phyloP scores from a whole-genome alignment of 1,140 invertebrate genomes.

The Laodelphax striatellus region DNA sequence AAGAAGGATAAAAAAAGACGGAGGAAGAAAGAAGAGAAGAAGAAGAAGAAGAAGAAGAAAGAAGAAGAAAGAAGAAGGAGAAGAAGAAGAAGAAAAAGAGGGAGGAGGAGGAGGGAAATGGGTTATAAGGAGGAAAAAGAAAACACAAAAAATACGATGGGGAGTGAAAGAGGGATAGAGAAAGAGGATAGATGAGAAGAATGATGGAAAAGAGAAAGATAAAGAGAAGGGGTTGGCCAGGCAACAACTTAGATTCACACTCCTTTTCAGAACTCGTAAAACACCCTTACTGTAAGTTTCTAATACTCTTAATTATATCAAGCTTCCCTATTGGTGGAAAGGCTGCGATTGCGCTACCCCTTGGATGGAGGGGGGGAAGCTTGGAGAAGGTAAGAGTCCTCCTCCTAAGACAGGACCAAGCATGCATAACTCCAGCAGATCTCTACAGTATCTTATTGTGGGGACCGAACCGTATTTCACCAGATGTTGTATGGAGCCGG shows the following conservation, averaged over 20 bases:
- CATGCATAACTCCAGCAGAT: background rate
- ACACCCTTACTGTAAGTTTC: slow-evolving; percentile 2
- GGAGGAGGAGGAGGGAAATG: too few relatives aligned
- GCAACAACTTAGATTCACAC: background rate
- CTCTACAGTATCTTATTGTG: background rate
- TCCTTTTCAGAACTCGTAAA: background rate
- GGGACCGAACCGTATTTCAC: background rate
- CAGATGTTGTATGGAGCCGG: background rate
- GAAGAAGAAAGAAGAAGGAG: too few relatives aligned
- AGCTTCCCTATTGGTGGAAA: background rate
- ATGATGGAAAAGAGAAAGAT: too few relatives aligned
- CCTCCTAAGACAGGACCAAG: too few relatives aligned
- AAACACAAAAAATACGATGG: too few relatives aligned
- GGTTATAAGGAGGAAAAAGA: too few relatives aligned
- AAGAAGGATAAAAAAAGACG: too few relatives aligned
- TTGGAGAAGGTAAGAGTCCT: too few relatives aligned
- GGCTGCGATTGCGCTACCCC: background rate
- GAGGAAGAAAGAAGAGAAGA: background rate
- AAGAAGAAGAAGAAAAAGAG: background rate
- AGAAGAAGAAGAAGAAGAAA: too few relatives aligned
- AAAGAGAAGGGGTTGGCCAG: background rate
- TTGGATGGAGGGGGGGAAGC: background rate
- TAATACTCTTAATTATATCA: slow-evolving; percentile 4
- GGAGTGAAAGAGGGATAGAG: too few relatives aligned
- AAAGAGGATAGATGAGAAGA: too few relatives aligned